A percentile compares a stretch with the other conserved stretches of the same genome.
Evolutionary conservation across 2,888 invertebrate species (phyloP).

Genomic region (Brassicogethes aeneus): DNA sequence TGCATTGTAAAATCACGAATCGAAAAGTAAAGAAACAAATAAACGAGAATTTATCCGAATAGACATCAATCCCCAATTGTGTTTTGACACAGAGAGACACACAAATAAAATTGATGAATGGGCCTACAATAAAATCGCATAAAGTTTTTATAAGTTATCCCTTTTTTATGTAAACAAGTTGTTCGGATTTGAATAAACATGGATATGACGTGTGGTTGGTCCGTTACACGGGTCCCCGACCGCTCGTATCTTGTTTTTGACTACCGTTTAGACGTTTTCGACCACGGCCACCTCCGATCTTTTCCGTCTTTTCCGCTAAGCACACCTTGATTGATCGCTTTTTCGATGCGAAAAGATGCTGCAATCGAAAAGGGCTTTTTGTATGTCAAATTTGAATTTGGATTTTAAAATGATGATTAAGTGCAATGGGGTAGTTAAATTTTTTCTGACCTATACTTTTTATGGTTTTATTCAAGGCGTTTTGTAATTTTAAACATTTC

Average conservation of each 20-base stretch:
- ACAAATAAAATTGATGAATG: neutral
- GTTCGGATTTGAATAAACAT: constrained; percentile 1
- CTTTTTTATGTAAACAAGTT: constrained; percentile 1
- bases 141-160: neutral
- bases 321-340: too few relatives aligned
- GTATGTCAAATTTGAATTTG: too few relatives aligned
- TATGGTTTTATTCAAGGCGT: too few relatives aligned
- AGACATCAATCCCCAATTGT: neutral
- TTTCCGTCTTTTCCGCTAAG: too few relatives aligned
- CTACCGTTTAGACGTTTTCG: neutral
- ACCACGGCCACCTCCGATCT: too few relatives aligned
- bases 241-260: neutral
- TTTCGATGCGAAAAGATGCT: too few relatives aligned
- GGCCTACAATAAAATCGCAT: neutral
- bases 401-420: too few relatives aligned
- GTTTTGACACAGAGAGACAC: neutral
- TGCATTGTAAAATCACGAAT: neutral
- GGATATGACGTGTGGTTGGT: neutral
- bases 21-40: neutral
- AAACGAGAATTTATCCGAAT: neutral
- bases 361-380: too few relatives aligned
- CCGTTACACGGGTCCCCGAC: neutral
- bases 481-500: too few relatives aligned
- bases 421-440: too few relatives aligned
- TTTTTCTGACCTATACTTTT: too few relatives aligned